Conservation (phyloP, 1,140 invertebrate genomes). For the Drosophila equinoxialis region DNA sequence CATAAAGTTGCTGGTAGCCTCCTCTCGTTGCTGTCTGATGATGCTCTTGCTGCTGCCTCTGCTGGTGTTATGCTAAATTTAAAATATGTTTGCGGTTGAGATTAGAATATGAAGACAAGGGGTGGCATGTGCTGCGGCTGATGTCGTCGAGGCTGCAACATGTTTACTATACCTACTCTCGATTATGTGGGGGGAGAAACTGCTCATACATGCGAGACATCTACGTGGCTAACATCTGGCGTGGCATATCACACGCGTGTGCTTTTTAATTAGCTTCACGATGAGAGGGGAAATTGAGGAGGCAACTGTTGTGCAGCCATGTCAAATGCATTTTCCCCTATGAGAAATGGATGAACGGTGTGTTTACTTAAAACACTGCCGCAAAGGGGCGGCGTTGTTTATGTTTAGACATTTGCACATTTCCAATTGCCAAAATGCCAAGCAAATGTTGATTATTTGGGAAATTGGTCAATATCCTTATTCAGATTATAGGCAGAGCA, state of each 20-base stretch:
- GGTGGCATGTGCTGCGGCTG: neutral
- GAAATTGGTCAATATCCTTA: constrained; percentile 17
- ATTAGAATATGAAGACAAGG: constrained; percentile 17
- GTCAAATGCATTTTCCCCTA: constrained; percentile 2
- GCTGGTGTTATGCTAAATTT: constrained; percentile 28
- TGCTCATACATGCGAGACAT: constrained; percentile 18
- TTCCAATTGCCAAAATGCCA: constrained; percentile 21
- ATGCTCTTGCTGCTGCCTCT: neutral
- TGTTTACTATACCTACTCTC: constrained; percentile 1
- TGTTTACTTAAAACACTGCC: constrained; percentile 9
- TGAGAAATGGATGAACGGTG: constrained; percentile 4
- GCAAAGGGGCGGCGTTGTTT: constrained; percentile 7
- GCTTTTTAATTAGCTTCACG: constrained; percentile 21
- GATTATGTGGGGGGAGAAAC: neutral
- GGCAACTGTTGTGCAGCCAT: neutral
- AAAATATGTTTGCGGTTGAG: constrained; percentile 24
- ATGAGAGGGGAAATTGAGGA: neutral
- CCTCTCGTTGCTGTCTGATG: neutral
- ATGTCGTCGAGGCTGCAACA: constrained; percentile 5
- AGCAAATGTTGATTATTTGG: constrained; percentile 21
- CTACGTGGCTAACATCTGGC: constrained; percentile 23
- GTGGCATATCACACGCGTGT: constrained; percentile 28
- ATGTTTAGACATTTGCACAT: constrained; percentile 22
- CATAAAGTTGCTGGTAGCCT: constrained; percentile 18
- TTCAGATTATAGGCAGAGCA: neutral